Base-by-base conservation (phyloP, 2,888 invertebrate species). In the Xylophagus ater region DNA sequence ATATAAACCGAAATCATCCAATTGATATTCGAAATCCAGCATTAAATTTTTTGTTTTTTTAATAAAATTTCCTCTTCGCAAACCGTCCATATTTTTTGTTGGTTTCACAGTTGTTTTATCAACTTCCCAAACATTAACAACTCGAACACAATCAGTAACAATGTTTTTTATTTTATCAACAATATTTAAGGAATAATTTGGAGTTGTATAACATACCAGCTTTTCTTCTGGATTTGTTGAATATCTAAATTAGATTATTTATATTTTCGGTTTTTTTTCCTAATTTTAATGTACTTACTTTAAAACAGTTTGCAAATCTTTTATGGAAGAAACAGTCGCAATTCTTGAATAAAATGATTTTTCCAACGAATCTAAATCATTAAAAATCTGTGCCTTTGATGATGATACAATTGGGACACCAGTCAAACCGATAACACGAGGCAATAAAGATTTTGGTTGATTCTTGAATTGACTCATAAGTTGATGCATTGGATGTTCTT, bases 391-490 rank as follows among this genome's bases (percentile, higher is more conserved):
- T 0, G 43, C 4, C 36, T 67, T 71, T 3, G 78, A 72, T 47
- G 83, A 83, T 0, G 75, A 70, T 56, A 86, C 88, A 1, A 96
- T 62, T 2, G 94, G 70, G 0, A 90, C 85, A 0, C 92, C 92
- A 0, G 94, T 88, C 14, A 97, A 66, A 0, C 93, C 84, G 13
- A 97, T 66, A 15, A 96, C 73, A 53, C 81, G 70, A 0, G 92
- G 90, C 13, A 74, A 69, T 2, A 70, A 43, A 0, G 51, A 29
- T 4, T 49, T 41, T 0, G 65, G 55, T 17, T 65, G 64, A n/a
- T 53, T 48, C 45, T 72, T 66, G 51, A 81, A 81, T 4, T 66
- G 59, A 42, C 72, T 72, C 77, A 83, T 81, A 8, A 90, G 72
- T 43, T 74, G 66, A 13, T 82, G 68, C 81, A 89, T 92, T 0